These are phyloP conservation scores for Drosophila nigromelanica DNA, from an alignment of 1,140 invertebrate species.

Conservation along the genomic window DNA sequence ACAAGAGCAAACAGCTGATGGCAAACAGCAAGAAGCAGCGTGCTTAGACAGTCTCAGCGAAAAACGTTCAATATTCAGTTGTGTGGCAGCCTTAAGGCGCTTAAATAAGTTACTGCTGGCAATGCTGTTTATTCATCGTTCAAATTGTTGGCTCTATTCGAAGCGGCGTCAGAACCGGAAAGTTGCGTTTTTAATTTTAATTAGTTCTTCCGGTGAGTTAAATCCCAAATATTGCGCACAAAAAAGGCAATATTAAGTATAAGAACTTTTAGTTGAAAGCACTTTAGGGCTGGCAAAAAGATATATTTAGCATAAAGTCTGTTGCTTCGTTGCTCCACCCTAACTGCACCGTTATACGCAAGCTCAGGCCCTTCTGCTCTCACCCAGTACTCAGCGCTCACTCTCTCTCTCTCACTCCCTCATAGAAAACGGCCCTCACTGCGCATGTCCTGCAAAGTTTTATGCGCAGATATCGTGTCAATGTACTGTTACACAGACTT, in stretches of 20 bases:
- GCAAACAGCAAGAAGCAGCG: constrained; percentile 29
- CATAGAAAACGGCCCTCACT: constrained; percentile 19
- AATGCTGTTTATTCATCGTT: constrained; percentile 29
- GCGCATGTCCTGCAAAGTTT: constrained; percentile 76
- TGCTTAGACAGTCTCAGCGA: constrained; percentile 20
- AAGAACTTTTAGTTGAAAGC: constrained; percentile 11
- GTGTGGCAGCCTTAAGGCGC: neutral
- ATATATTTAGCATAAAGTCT: constrained; percentile 46
- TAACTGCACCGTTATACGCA: constrained; percentile 40
- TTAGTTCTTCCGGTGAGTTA: constrained; percentile 3
- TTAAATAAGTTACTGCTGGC: constrained; percentile 16
- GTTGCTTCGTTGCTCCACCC: constrained; percentile 65
- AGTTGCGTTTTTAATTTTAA: neutral
- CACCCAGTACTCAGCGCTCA: constrained; percentile 9
- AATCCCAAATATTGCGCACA: neutral
- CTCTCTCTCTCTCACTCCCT: constrained; percentile 10
- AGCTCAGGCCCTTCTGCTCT: constrained; percentile 31
- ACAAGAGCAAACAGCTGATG: constrained; percentile 58
- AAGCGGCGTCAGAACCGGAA: neutral
- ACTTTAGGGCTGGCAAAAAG: neutral
- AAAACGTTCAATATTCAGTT: neutral
- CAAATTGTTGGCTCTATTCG: constrained; percentile 5
- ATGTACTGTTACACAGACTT: constrained; percentile 28
- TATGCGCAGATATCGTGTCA: constrained; percentile 73
- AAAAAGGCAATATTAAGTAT: neutral